Percentiles rank a stretch among this genome's conserved stretches.
Evolutionary conservation across 2,113 vertebrate genomes (phyloP).

Genomic region (Pelusios castaneus): DNA sequence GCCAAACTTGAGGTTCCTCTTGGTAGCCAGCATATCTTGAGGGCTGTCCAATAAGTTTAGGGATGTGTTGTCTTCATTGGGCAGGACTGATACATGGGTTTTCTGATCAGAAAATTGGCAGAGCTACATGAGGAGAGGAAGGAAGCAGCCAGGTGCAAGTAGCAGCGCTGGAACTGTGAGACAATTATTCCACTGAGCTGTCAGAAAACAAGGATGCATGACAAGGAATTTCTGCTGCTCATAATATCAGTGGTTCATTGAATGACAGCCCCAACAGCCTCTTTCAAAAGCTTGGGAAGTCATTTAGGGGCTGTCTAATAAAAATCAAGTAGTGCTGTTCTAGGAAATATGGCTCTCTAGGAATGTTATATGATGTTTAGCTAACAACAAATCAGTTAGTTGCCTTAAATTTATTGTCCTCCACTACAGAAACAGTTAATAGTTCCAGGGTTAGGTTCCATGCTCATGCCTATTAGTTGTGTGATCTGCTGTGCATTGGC

Average conservation of each 20-base stretch:
- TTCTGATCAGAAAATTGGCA: neutral
- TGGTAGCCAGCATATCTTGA: neutral
- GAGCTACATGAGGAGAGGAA: neutral
- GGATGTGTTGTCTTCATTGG: neutral
- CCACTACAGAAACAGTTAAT: neutral
- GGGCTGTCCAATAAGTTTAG: neutral
- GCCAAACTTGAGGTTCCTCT: neutral
- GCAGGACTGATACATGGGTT: neutral
- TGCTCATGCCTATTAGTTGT: neutral
- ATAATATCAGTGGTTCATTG: neutral
- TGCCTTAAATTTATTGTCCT: neutral
- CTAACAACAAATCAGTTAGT: neutral
- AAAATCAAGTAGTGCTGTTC: neutral
- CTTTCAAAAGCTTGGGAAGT: neutral
- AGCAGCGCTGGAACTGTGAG: neutral
- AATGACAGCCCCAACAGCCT: neutral
- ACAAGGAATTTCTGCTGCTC: slow-evolving; percentile 10
- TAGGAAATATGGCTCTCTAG: neutral
- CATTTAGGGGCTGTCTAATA: neutral
- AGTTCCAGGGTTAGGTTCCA: neutral
- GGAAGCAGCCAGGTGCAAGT: neutral
- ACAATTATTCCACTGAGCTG: slow-evolving; percentile 18
- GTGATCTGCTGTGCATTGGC: neutral
- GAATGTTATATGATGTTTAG: neutral
- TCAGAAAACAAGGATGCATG: neutral